A percentile compares a stretch with the other conserved stretches of the same genome.
Conservation (phyloP, 2,113 vertebrate species). For the Oenanthe melanoleuca region DNA sequence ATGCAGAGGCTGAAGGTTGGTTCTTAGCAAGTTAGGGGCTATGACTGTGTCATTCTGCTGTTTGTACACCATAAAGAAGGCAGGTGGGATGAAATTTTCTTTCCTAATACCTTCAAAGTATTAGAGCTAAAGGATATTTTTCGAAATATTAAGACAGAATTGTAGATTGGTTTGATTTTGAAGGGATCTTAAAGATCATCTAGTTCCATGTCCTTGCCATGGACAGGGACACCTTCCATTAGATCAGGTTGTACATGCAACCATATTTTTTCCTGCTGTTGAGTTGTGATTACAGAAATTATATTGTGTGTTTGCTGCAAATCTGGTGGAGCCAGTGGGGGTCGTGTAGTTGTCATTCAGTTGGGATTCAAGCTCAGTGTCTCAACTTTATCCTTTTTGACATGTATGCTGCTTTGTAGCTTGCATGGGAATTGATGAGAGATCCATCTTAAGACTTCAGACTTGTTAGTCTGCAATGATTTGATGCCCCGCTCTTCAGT, state of each 20-base stretch:
- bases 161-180: not conserved
- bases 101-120: not conserved
- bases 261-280: not conserved
- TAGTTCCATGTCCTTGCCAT: not conserved
- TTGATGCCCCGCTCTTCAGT: not conserved
- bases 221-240: not conserved
- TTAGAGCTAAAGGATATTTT: not conserved
- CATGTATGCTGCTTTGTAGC: fast-evolving
- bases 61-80: fast-evolving
- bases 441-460: not conserved
- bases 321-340: not conserved
- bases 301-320: not conserved
- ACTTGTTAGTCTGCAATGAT: not conserved
- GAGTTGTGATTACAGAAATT: not conserved
- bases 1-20: slow-evolving; percentile 79
- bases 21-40: not conserved
- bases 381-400: not conserved
- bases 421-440: not conserved
- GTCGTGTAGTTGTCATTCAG: not conserved
- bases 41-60: not conserved
- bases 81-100: not conserved
- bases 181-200: not conserved
- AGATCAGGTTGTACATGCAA: not conserved
- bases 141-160: not conserved
- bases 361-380: not conserved